A percentile compares a stretch with the other conserved stretches of the same genome.
These are phyloP conservation scores for Agapostemon virescens DNA, from an alignment of 2,888 invertebrate species.

Conservation along the genomic window DNA sequence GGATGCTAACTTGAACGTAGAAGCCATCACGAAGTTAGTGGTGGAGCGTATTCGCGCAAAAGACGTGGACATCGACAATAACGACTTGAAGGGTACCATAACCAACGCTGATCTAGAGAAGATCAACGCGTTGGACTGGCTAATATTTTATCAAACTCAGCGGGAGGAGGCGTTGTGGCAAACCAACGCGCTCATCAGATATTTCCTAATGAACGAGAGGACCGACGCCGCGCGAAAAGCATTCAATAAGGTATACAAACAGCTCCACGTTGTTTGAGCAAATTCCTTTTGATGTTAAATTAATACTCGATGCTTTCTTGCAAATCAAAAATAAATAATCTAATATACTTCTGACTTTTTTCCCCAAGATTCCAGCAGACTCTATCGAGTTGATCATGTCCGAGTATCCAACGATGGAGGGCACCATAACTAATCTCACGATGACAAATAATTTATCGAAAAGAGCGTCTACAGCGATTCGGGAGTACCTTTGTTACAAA, in stretches of 20 bases:
- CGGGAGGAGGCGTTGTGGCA: conserved; percentile 91
- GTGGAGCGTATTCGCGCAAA: conserved; percentile 88
- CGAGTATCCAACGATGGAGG: conserved; percentile 80
- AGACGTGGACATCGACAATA: conserved; percentile 72
- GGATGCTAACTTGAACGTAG: conserved; percentile 90
- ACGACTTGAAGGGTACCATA: conserved; percentile 82
- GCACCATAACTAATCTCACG: conserved; percentile 76
- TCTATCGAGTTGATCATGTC: conserved; percentile 83
- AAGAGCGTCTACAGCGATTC: conserved; percentile 81
- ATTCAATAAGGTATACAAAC: conserved; percentile 83
- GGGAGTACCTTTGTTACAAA: conserved; percentile 93
- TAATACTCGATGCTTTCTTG: not conserved
- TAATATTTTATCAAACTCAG: conserved; percentile 90
- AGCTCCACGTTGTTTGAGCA: not conserved
- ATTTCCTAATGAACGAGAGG: conserved; percentile 91
- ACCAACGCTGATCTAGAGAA: conserved; percentile 87
- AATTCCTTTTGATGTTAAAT: not conserved
- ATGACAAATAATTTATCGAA: conserved; percentile 80
- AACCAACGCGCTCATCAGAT: conserved; percentile 93
- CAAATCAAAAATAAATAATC: no score
- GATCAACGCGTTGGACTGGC: conserved; percentile 92
- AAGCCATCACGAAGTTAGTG: conserved; percentile 90
- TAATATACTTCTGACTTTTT: no score
- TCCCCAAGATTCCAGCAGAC: conserved; percentile 84
- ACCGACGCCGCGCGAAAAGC: conserved; percentile 90